A percentile compares a stretch with the other conserved stretches of the same genome.
phyloP scores from a whole-genome alignment of 2,113 vertebrate genomes.

The Gallinago undulata region DNA sequence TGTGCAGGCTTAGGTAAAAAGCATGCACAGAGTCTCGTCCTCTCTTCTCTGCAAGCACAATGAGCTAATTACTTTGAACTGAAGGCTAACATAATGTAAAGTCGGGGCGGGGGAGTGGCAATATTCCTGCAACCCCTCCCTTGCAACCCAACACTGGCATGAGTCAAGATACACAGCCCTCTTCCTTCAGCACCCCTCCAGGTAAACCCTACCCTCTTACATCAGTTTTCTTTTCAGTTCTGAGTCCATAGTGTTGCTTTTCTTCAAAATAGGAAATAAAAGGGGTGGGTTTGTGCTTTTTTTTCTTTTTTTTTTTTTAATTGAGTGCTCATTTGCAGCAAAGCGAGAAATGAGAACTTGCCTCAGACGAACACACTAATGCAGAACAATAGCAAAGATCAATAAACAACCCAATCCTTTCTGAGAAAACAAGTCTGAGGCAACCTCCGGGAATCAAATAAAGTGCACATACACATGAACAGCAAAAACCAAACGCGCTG shows the following conservation, averaged over 20 bases:
- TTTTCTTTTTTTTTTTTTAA: neutral
- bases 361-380: neutral
- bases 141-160: neutral
- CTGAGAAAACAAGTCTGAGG: constrained; percentile 25
- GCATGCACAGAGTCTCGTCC: neutral
- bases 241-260: neutral
- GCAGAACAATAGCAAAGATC: constrained; percentile 16
- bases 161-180: neutral
- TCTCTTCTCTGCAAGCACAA: neutral
- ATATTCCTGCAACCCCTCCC: neutral
- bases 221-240: neutral
- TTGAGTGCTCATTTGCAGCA: neutral
- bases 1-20: neutral
- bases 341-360: neutral
- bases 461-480: neutral
- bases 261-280: neutral
- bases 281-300: neutral
- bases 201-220: neutral
- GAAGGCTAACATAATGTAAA: neutral
- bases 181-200: neutral
- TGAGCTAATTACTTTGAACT: neutral
- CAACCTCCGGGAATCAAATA: constrained; percentile 7
- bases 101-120: accelerated
- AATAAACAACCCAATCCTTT: neutral
- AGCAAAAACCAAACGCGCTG: neutral